Conservation (phyloP, 2,888 invertebrate species). For the Meganola albula region DNA sequence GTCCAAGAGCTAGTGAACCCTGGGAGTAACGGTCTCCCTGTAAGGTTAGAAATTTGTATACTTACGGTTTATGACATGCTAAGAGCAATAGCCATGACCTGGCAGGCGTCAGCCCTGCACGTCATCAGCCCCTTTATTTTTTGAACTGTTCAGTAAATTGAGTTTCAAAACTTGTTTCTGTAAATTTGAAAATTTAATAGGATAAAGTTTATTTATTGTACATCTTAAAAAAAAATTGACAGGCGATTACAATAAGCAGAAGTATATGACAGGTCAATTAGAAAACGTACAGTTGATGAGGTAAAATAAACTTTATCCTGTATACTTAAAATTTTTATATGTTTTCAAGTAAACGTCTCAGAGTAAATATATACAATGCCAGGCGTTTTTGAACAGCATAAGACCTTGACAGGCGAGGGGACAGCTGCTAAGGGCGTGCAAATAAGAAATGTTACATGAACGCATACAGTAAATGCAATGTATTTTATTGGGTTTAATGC, state of each 20-base stretch:
- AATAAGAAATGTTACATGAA: conserved; percentile 5
- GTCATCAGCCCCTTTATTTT: conserved; percentile 5
- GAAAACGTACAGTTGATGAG: conserved; percentile 1
- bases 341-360: conserved; percentile 3
- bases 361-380: conserved; percentile 2
- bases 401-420: conserved; percentile 1
- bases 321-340: conserved; percentile 6
- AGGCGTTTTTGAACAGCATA: too few species aligned
- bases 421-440: conserved; percentile 6
- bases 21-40: conserved; percentile 5
- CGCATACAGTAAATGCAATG: conserved; percentile 1
- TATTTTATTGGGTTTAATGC: too few species aligned
- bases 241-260: conserved; percentile 3
- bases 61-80: conserved; percentile 6
- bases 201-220: conserved; percentile 3
- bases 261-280: conserved; percentile 5
- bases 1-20: conserved; percentile 10
- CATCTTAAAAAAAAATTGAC: conserved; percentile 9
- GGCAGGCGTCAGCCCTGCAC: conserved; percentile 5
- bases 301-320: conserved; percentile 8
- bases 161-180: conserved; percentile 1
- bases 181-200: conserved; percentile 2
- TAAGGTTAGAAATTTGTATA: conserved; percentile 3
- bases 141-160: conserved; percentile 1
- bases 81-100: conserved; percentile 9